These are phyloP conservation scores for Mythimna pallens DNA, from an alignment of 2,888 invertebrate species.

Conservation along the genomic window DNA sequence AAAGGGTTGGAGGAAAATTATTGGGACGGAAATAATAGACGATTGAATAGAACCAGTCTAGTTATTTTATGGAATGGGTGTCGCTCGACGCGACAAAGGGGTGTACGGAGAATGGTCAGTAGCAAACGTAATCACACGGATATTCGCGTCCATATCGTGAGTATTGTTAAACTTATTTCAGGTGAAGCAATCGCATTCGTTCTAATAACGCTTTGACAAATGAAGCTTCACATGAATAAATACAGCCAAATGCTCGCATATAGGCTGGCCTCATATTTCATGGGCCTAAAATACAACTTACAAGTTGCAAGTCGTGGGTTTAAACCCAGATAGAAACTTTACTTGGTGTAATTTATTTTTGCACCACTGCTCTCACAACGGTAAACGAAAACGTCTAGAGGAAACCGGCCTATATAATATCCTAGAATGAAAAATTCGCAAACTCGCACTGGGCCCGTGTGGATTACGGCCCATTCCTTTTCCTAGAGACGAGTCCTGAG, in stretches of 20 bases:
- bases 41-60: conserved; percentile 58
- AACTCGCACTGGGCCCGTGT: no score
- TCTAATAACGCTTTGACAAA: not conserved
- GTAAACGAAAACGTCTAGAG: not conserved
- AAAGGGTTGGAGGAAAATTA: conserved; percentile 52
- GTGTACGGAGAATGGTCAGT: conserved; percentile 16
- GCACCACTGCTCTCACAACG: not conserved
- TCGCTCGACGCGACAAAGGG: conserved; percentile 21
- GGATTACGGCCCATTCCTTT: no score
- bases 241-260: not conserved
- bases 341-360: not conserved
- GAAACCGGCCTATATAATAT: no score
- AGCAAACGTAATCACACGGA: conserved; percentile 7
- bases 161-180: not conserved
- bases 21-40: conserved; percentile 44
- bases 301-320: not conserved
- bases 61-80: conserved; percentile 50
- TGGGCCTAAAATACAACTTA: not conserved
- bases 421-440: no score
- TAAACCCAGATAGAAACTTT: not conserved
- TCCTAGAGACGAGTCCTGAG: no score
- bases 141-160: not conserved
- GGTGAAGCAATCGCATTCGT: not conserved
- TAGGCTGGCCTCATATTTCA: not conserved
- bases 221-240: no score